Percentiles rank a stretch among this genome's conserved stretches.
Conservation (phyloP, 2,797 vertebrate species). For the Pteronotus mesoamericanus region DNA sequence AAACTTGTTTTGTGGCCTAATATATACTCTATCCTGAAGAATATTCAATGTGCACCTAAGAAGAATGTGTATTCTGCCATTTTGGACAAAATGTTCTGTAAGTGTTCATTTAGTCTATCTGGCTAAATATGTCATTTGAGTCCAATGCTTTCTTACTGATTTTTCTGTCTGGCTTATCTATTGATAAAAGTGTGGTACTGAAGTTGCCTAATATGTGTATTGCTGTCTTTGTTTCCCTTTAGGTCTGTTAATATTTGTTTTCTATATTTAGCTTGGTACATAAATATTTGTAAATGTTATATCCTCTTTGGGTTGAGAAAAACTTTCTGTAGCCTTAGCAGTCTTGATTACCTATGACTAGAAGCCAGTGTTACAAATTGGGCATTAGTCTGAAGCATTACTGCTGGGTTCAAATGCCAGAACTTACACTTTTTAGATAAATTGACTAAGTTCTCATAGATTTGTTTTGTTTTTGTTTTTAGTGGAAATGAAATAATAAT, state of each 20-base stretch:
- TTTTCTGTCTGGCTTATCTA: neutral
- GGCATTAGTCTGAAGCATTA: neutral
- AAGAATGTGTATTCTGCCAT: neutral
- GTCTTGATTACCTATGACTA: neutral
- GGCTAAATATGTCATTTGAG: neutral
- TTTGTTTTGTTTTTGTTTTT: neutral
- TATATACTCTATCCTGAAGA: neutral
- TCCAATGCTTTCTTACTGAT: neutral
- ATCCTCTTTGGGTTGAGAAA: neutral
- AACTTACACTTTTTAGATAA: neutral
- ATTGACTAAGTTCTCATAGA: neutral
- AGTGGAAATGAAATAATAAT: neutral
- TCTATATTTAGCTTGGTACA: neutral
- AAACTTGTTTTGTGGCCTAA: neutral
- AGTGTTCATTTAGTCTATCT: neutral
- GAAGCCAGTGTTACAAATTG: neutral
- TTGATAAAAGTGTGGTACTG: neutral
- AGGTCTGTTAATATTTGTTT: neutral
- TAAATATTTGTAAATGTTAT: neutral
- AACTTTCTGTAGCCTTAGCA: neutral
- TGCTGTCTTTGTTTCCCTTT: neutral
- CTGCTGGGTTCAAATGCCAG: neutral
- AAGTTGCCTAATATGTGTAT: neutral
- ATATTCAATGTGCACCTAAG: neutral
- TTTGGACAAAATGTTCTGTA: neutral